Evolutionary conservation across 2,888 invertebrate genomes (phyloP).

Genomic region (Morpho deidamia): DNA sequence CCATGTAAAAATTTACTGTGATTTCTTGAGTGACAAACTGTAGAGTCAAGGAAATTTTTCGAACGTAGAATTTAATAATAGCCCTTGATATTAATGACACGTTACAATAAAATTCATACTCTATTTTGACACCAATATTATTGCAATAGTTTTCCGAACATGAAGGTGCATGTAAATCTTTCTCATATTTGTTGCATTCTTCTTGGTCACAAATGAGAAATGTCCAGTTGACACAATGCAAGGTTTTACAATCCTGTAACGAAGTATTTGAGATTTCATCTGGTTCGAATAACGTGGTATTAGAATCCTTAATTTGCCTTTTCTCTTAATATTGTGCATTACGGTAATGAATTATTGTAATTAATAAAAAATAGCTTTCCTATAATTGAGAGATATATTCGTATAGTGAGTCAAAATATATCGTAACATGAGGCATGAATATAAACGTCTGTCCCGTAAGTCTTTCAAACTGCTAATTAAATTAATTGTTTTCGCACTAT

Average conservation of each 20-base stretch:
- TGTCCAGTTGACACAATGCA: conserved; percentile 60
- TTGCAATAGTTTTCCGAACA: conserved; percentile 51
- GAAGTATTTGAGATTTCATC: background rate
- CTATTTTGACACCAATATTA: conserved; percentile 49
- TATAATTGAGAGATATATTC: too few relatives aligned
- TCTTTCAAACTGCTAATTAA: too few relatives aligned
- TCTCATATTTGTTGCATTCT: conserved; percentile 45
- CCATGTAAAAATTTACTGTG: conserved; percentile 47
- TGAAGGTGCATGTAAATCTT: conserved; percentile 44
- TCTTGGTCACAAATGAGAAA: conserved; percentile 42
- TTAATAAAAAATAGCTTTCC: too few relatives aligned
- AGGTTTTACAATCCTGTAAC: conserved; percentile 59
- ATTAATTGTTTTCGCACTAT: too few relatives aligned
- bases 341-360: too few relatives aligned
- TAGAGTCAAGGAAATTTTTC: conserved; percentile 35
- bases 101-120: conserved; percentile 53
- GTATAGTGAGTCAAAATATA: too few relatives aligned
- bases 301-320: too few relatives aligned
- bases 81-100: conserved; percentile 52
- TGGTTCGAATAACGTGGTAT: too few relatives aligned
- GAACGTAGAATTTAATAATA: conserved; percentile 45
- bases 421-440: too few relatives aligned
- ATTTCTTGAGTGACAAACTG: conserved; percentile 50
- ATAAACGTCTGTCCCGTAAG: too few relatives aligned
- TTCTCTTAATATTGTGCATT: background rate